Evolutionary conservation across 37 sponge, comb jelly and placozoan genomes (phyloP).

Genomic region (Hexactinellida sp.): DNA sequence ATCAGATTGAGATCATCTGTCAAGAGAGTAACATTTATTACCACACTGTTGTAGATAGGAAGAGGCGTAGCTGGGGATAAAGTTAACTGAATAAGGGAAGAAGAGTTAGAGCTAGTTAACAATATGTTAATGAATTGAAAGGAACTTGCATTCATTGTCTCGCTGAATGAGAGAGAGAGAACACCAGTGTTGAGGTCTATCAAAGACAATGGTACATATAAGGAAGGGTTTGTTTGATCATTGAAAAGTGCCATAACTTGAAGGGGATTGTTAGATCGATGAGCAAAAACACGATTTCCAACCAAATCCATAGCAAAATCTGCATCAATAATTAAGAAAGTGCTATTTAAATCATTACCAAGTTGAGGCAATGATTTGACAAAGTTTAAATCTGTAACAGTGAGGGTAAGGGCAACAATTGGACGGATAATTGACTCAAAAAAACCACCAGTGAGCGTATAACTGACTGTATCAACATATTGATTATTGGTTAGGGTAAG

Average conservation of each 20-base stretch:
- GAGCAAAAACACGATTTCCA: conserved; percentile 24
- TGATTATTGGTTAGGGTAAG: conserved; percentile 19
- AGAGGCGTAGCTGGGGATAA: background rate
- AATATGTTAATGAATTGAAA: conserved; percentile 14
- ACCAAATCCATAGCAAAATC: conserved; percentile 26
- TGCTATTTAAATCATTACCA: conserved; percentile 39
- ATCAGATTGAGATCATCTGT: conserved; percentile 27
- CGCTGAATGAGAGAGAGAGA: conserved; percentile 46
- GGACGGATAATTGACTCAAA: conserved; percentile 24
- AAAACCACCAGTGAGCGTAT: conserved; percentile 43
- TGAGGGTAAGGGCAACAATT: conserved; percentile 31
- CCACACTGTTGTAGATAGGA: background rate
- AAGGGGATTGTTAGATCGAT: background rate
- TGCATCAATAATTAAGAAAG: conserved; percentile 34
- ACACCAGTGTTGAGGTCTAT: conserved; percentile 47
- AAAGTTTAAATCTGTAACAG: conserved; percentile 40
- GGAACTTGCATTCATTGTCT: conserved; percentile 31
- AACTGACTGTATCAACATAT: conserved; percentile 16
- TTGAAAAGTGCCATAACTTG: conserved; percentile 18
- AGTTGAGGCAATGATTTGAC: conserved; percentile 47
- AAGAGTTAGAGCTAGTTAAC: conserved; percentile 21
- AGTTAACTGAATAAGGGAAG: background rate
- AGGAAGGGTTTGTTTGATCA: conserved; percentile 34
- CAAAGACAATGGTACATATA: conserved; percentile 21
- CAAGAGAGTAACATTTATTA: conserved; percentile 22